phyloP scores from a whole-genome alignment of 2,797 vertebrate species.

The Mionectes olivaceus region DNA sequence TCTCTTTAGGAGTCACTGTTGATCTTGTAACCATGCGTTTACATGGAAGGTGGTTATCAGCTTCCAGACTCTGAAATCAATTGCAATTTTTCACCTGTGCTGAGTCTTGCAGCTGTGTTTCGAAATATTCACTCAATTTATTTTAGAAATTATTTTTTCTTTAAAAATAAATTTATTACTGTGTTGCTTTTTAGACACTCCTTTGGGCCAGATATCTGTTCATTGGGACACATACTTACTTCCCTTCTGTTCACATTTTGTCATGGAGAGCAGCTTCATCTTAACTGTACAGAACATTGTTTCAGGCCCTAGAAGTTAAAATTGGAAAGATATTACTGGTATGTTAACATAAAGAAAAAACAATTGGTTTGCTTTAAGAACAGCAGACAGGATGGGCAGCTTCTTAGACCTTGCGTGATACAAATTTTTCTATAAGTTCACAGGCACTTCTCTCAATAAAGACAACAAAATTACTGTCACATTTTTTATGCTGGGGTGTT shows the following conservation, averaged over 20 bases:
- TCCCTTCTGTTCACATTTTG: neutral
- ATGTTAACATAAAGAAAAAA: neutral
- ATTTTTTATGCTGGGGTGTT: neutral
- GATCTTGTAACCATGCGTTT: conserved; percentile 15
- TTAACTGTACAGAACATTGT: accelerated
- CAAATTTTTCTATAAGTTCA: neutral
- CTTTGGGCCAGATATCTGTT: neutral
- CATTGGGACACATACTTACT: neutral
- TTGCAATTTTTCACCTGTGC: neutral
- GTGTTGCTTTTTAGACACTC: neutral
- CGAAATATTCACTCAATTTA: neutral
- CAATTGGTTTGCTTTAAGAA: neutral
- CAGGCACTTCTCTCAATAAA: neutral
- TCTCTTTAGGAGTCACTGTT: neutral
- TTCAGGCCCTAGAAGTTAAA: neutral
- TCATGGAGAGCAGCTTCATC: neutral
- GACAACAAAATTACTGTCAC: neutral
- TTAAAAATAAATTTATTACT: neutral
- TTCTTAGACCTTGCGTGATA: neutral
- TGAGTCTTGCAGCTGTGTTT: neutral
- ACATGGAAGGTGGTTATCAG: neutral
- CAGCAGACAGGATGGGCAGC: neutral
- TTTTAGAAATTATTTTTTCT: neutral
- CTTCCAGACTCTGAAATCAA: conserved; percentile 8
- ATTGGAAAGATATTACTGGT: neutral